Evolutionary conservation across 2,113 vertebrate species (phyloP).

Genomic region (Ploceus nigricollis): DNA sequence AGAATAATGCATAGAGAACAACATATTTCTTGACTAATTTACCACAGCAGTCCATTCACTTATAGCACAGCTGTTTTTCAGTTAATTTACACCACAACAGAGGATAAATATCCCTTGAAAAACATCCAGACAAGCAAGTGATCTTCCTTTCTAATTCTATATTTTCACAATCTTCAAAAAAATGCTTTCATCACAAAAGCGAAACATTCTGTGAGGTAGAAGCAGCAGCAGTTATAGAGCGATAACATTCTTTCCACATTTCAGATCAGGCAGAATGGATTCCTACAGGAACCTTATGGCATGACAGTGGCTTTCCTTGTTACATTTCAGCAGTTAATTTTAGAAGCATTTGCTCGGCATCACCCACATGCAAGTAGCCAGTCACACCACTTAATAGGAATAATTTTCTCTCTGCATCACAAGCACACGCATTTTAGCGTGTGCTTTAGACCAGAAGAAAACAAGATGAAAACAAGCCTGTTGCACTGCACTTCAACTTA

Average conservation of each 20-base stretch:
- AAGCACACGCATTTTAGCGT: not conserved
- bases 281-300: not conserved
- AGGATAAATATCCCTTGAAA: not conserved
- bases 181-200: not conserved
- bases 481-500: not conserved
- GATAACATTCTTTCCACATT: not conserved
- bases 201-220: not conserved
- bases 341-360: not conserved
- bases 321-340: not conserved
- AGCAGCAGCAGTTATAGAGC: not conserved
- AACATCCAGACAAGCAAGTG: not conserved
- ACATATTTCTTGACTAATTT: not conserved
- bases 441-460: not conserved
- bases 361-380: not conserved
- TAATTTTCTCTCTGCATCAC: accelerated
- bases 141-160: not conserved
- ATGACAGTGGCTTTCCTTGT: not conserved
- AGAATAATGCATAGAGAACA: not conserved
- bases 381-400: not conserved
- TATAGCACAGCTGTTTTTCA: not conserved
- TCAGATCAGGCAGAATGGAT: not conserved
- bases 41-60: not conserved
- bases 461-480: not conserved
- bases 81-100: not conserved
- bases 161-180: not conserved